Base-by-base conservation (phyloP, 2,113 vertebrate genomes). In the Cariama cristata region DNA sequence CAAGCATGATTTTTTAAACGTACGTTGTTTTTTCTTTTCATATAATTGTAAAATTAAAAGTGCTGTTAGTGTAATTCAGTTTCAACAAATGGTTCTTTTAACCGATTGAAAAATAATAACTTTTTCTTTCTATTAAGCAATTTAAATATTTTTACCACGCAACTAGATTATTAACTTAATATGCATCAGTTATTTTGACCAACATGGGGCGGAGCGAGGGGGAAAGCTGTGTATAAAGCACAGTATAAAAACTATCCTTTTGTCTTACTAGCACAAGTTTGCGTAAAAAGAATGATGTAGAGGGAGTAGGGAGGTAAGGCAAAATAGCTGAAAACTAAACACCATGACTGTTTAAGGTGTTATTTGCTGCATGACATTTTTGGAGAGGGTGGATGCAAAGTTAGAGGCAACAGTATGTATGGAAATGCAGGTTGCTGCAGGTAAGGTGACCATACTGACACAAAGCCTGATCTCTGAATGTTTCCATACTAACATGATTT, bases 111-210 rank as follows among this genome's bases (percentile, higher is more conserved):
- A 91, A 82, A 89, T 86, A 81, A 91, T 90, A 12, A 93, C 40
- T 79, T 90, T 90, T 95, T 94, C 89, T 96, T 89, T 97, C 74
- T 93, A 76, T 93, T 90, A 96, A 96, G 67, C 87, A 96, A 82
- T 89, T 95, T 91, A 95, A 97, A 88, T 97, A 88, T 97, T 96
- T 97, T 97, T 86, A 87, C 44, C 72, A 69, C 89, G 76, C 58
- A 96, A 68, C 58, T 84, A 93, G 73, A 79, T 94, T 91, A 91
- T 92, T 93, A 96, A 67, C 74, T 50, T 55, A 95, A 86, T 91
- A 82, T 59, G 22, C 45, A 62, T 96, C 64, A 82, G 79, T 82
- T 95, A 90, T 93, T 96, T 96, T 97, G 93, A 97, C 83, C 14
- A 95, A 85, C 56, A 60, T 0, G 0, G 20, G 38, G 38, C 38